Percentiles rank a stretch among this genome's conserved stretches.
Conservation (phyloP, 2,797 vertebrate genomes). For the Muraenolepis orangiensis region DNA sequence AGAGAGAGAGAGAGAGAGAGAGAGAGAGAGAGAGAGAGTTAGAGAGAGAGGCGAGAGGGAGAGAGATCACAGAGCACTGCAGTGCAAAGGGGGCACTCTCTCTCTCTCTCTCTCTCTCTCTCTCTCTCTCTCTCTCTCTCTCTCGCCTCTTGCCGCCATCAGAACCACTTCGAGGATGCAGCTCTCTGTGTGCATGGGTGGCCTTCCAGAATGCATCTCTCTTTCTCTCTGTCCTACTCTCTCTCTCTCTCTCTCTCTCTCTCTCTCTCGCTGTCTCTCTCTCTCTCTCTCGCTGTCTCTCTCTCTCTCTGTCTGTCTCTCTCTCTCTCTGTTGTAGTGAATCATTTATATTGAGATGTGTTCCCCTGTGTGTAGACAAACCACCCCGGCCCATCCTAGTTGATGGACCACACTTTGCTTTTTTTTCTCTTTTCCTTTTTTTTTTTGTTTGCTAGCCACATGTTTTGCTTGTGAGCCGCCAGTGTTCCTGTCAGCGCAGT, state of each 20-base stretch:
- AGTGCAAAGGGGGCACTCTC: neutral
- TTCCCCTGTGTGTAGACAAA: neutral
- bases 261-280: too few relatives aligned
- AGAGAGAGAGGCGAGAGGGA: too few relatives aligned
- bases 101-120: too few relatives aligned
- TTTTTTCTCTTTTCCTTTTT: slow-evolving; percentile 1
- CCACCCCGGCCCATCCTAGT: neutral
- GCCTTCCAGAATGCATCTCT: slow-evolving; percentile 59
- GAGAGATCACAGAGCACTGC: slow-evolving; percentile 52
- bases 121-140: slow-evolving; percentile 16
- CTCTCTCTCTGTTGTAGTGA: neutral
- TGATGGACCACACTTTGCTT: neutral
- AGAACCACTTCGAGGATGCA: slow-evolving; percentile 66
- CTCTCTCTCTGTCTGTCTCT: too few relatives aligned
- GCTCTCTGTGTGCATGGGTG: slow-evolving; percentile 50
- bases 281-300: too few relatives aligned
- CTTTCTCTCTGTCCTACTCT: slow-evolving; percentile 65
- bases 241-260: slow-evolving; percentile 53
- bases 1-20: neutral
- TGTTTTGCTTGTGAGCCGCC: slow-evolving; percentile 52
- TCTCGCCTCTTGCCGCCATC: slow-evolving; percentile 49
- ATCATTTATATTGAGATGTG: neutral
- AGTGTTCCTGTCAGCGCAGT: slow-evolving; percentile 40
- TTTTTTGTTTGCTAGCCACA: slow-evolving; percentile 65
- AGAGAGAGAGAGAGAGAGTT: too few relatives aligned